Conservation (phyloP, 2,797 vertebrate genomes). For the Amblyraja radiata region DNA sequence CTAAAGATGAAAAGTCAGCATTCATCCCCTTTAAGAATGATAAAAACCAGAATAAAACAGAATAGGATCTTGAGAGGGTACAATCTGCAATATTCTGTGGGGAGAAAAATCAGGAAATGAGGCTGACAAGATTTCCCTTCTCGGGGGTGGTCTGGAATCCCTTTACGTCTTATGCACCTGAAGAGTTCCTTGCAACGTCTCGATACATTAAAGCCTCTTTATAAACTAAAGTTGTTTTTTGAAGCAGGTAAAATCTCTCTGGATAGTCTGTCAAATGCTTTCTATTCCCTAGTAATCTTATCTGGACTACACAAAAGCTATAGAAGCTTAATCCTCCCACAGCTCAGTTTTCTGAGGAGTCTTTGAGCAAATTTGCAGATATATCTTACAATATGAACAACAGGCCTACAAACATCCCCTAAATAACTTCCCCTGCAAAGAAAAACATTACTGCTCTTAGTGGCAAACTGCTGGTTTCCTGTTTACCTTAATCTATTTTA, state of each 20-base stretch:
- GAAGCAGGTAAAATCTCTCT: not conserved
- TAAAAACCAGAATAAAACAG: too few relatives aligned
- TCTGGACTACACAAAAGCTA: not conserved
- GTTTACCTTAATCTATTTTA: slow-evolving; percentile 37
- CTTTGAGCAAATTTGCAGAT: not conserved
- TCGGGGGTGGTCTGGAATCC: too few relatives aligned
- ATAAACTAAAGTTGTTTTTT: not conserved
- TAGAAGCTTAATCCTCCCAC: not conserved
- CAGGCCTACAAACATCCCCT: slow-evolving; percentile 27
- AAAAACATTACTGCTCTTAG: not conserved
- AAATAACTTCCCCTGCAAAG: slow-evolving; percentile 23
- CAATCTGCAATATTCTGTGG: too few relatives aligned
- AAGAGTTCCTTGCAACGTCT: too few relatives aligned
- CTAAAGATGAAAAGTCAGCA: too few relatives aligned
- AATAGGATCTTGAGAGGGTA: too few relatives aligned
- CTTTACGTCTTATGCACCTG: too few relatives aligned
- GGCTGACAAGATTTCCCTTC: too few relatives aligned
- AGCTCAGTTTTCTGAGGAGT: not conserved
- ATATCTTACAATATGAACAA: slow-evolving; percentile 14
- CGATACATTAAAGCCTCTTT: too few relatives aligned
- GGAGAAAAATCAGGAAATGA: too few relatives aligned
- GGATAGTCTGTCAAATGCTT: not conserved
- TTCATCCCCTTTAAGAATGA: too few relatives aligned
- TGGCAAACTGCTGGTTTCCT: slow-evolving; percentile 22
- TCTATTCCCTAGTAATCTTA: not conserved